A percentile compares a stretch with the other conserved stretches of the same genome.
These are phyloP conservation scores for Hirtodrosophila trivittata DNA, from an alignment of 2,888 invertebrate genomes.

Conservation along the genomic window DNA sequence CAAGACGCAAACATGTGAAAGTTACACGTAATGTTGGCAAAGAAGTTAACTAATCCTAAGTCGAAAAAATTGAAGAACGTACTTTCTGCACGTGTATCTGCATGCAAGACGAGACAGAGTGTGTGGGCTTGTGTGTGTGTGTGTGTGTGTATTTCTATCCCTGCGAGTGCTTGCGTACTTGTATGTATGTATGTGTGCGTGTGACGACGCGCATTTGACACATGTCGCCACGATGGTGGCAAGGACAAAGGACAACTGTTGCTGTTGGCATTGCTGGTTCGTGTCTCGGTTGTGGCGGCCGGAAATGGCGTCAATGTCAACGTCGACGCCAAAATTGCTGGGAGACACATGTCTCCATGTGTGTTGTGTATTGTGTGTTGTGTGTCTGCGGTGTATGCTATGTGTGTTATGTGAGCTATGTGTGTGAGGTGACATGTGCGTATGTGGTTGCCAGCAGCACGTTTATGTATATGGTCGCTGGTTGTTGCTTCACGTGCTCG, in stretches of 20 bases:
- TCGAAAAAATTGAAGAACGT: conserved; percentile 11
- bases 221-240: conserved; percentile 62
- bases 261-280: conserved; percentile 51
- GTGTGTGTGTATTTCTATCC: not conserved
- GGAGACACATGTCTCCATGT: conserved; percentile 47
- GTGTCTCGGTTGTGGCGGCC: conserved; percentile 66
- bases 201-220: conserved; percentile 60
- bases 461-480: conserved; percentile 69
- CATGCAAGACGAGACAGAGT: not conserved
- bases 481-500: conserved; percentile 72
- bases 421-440: conserved; percentile 63
- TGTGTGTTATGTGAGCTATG: conserved; percentile 26
- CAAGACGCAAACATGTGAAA: too few species aligned
- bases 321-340: conserved; percentile 70
- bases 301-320: conserved; percentile 78
- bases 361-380: conserved; percentile 1
- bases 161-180: conserved; percentile 3
- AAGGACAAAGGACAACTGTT: conserved; percentile 69
- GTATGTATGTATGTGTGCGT: conserved; percentile 25
- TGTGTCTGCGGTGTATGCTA: conserved; percentile 12
- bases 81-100: conserved; percentile 5
- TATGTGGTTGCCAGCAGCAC: conserved; percentile 72
- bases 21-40: too few species aligned
- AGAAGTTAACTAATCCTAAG: conserved; percentile 25
- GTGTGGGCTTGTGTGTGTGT: not conserved